Percentiles rank a stretch among this genome's conserved stretches.
Conservation (phyloP, 1,140 invertebrate genomes). For the Drosophila sechellia region DNA sequence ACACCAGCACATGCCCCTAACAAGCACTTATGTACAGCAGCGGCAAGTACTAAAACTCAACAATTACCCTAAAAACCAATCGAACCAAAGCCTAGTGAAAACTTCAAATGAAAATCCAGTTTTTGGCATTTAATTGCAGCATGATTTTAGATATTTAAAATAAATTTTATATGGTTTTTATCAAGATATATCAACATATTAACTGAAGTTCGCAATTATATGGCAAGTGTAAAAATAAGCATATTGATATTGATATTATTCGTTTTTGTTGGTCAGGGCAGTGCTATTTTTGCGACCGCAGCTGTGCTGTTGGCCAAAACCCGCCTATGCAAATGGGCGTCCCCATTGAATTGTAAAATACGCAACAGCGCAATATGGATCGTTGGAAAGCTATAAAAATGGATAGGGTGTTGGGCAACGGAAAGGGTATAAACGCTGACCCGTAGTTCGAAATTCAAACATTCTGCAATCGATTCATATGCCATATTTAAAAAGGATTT, state of each 20-base stretch:
- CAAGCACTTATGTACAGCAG: not conserved
- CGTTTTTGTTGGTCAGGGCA: not conserved
- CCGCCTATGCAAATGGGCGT: slow-evolving; percentile 67
- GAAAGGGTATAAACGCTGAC: too few species aligned
- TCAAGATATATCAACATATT: too few species aligned
- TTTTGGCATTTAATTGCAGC: too few species aligned
- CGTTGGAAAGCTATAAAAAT: slow-evolving; percentile 9
- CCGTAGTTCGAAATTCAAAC: slow-evolving; percentile 20
- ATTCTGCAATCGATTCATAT: slow-evolving; percentile 8
- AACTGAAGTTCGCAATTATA: too few species aligned
- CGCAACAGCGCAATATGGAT: slow-evolving; percentile 63
- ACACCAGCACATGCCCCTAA: not conserved
- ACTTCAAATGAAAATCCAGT: too few species aligned
- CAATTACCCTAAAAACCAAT: not conserved
- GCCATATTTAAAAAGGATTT: slow-evolving; percentile 5
- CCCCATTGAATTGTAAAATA: slow-evolving; percentile 78
- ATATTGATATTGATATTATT: too few species aligned
- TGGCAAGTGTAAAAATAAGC: too few species aligned
- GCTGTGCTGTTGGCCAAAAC: slow-evolving; percentile 45
- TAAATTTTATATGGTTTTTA: too few species aligned
- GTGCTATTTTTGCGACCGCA: slow-evolving; percentile 11
- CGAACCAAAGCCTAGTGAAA: too few species aligned
- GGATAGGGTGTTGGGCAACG: not conserved
- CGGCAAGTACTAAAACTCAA: not conserved
- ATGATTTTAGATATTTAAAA: too few species aligned